phyloP scores from a whole-genome alignment of 2,888 invertebrate genomes.

The Sinotaia quadrata region DNA sequence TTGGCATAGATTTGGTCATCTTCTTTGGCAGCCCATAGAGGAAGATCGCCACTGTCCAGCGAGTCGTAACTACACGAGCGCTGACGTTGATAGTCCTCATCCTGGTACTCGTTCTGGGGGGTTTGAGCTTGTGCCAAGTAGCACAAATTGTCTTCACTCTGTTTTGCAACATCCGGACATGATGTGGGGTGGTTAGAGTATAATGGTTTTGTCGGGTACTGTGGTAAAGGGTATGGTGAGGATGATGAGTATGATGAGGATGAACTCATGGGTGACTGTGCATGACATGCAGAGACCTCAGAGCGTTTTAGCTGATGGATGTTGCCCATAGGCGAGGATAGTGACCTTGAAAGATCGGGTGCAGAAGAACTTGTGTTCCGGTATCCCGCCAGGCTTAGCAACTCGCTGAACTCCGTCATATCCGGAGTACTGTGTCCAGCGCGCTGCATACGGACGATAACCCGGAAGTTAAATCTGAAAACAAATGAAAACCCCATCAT shows the following conservation, averaged over 20 bases:
- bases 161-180: background rate
- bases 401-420: slow-evolving; percentile 30
- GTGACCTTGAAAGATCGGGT: slow-evolving; percentile 9
- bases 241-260: background rate
- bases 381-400: slow-evolving; percentile 26
- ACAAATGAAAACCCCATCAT: too few relatives aligned
- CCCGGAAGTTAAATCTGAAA: slow-evolving; percentile 34
- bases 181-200: slow-evolving; percentile 1
- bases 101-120: background rate
- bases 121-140: slow-evolving; percentile 12
- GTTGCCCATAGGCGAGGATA: slow-evolving; percentile 10
- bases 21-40: background rate
- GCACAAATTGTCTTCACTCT: too few relatives aligned
- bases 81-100: background rate
- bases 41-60: slow-evolving; percentile 14
- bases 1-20: too few relatives aligned
- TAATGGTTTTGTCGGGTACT: background rate
- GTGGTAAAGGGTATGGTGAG: slow-evolving; percentile 2
- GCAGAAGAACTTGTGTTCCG: background rate
- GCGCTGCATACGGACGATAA: slow-evolving; percentile 37
- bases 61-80: slow-evolving; percentile 17
- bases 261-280: background rate
- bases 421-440: slow-evolving; percentile 24
- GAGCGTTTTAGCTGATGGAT: background rate
- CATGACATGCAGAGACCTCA: background rate